These are phyloP conservation scores for Poecilia velifera DNA, from an alignment of 2,797 vertebrate genomes.

Conservation along the genomic window DNA sequence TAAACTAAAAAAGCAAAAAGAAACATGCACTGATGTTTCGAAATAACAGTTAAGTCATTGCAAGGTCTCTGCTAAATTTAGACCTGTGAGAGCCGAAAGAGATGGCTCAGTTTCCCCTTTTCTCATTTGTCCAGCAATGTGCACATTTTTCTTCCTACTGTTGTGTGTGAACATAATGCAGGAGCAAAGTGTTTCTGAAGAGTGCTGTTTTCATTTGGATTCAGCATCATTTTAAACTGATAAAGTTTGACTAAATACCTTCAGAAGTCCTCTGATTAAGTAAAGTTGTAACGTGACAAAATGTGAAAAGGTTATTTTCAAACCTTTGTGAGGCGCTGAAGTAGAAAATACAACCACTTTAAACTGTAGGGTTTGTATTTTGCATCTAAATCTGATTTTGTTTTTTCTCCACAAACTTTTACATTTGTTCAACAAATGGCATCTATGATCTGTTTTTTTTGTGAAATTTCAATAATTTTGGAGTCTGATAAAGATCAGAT, in stretches of 20 bases:
- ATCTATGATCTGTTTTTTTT: not conserved
- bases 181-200: not conserved
- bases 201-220: not conserved
- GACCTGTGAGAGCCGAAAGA: not conserved
- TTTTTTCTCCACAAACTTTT: not conserved
- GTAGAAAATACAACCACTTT: too few relatives aligned
- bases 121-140: not conserved
- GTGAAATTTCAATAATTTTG: not conserved
- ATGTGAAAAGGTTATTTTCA: too few relatives aligned
- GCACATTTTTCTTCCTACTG: not conserved
- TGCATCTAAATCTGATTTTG: not conserved
- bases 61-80: not conserved
- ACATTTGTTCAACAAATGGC: not conserved
- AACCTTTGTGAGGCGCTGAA: too few relatives aligned
- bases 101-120: not conserved
- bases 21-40: not conserved
- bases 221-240: not conserved
- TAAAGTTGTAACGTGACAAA: too few relatives aligned
- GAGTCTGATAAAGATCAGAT: not conserved
- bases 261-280: too few relatives aligned
- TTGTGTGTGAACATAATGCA: not conserved
- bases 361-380: not conserved
- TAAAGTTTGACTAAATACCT: not conserved
- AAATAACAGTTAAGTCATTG: too few relatives aligned
- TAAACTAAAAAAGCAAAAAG: not conserved